Base-by-base conservation (phyloP, 2,888 invertebrate species). In the Gastracanthus pulcherrimus region DNA sequence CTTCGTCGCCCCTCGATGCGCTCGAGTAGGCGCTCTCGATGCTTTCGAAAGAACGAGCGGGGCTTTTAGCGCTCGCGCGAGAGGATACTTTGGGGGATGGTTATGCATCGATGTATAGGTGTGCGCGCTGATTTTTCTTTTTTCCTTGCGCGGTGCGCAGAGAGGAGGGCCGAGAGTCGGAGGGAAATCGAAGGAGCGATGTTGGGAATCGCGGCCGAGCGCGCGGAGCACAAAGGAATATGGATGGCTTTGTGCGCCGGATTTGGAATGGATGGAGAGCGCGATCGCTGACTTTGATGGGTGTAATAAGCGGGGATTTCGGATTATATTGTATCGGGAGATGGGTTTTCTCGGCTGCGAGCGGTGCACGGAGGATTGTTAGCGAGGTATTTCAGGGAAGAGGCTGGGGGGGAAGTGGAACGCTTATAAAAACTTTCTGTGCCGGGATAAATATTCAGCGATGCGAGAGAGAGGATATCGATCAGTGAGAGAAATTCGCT, bases 1-100 rank as follows among this genome's bases (percentile, higher is more conserved):
- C n/a, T 83, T 78, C 87, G 86, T 84, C 83, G 86, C 85, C 83
- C 86, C 85, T 82, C 84, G 86, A 81, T 86, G 87, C 83, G 84
- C 85, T 85, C 83, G 84, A 84, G 76, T 79, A 78, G 80, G 76
- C 84, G 85, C 85, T 83, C 82, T n/a, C 77, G 13, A 45, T 0
- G 45, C 45, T n/a, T 45, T 45, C 45, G 76, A n/a, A n/a, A n/a
- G n/a, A n/a, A n/a, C n/a, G n/a, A n/a, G n/a, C n/a, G n/a, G n/a
- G n/a, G n/a, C n/a, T n/a, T n/a, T n/a, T n/a, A n/a, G n/a, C n/a
- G n/a, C 60, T 74, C 79, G 72, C 38, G 31, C 38, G n/a, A 19
- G 38, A 29, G 16, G 45, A 38, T 34, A 51, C 38, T 58, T 58
- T 34, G 62, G 62, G 62, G 62, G 62, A 48, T 69, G 69, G n/a